Percentiles rank a stretch among this genome's conserved stretches.
Evolutionary conservation across 1,140 invertebrate species (phyloP).

Genomic region (Trissolcus basalis): DNA sequence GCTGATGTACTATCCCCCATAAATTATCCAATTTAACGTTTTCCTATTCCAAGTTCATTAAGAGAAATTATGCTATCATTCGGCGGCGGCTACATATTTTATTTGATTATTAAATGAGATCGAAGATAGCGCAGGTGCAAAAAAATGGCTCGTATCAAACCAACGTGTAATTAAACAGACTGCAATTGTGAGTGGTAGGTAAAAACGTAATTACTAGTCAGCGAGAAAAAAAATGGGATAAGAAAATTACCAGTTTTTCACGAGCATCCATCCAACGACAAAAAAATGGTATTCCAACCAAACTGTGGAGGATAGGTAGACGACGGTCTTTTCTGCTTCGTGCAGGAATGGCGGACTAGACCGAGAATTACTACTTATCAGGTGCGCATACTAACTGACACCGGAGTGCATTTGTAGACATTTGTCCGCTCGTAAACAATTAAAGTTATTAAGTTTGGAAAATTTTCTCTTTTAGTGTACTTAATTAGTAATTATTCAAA

Average conservation of each 20-base stretch:
- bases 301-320: neutral
- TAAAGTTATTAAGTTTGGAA: too few relatives aligned
- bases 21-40: slow-evolving; percentile 28
- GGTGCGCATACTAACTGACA: slow-evolving; percentile 22
- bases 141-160: slow-evolving; percentile 6
- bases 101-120: slow-evolving; percentile 36
- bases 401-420: slow-evolving; percentile 28
- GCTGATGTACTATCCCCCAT: slow-evolving; percentile 15
- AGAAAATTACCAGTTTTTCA: slow-evolving; percentile 29
- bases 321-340: slow-evolving; percentile 17
- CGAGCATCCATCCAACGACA: slow-evolving; percentile 20
- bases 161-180: slow-evolving; percentile 43
- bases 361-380: slow-evolving; percentile 42
- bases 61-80: slow-evolving; percentile 26
- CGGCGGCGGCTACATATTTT: slow-evolving; percentile 14
- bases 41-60: slow-evolving; percentile 29
- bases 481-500: too few relatives aligned
- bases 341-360: slow-evolving; percentile 27
- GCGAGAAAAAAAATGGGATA: slow-evolving; percentile 11
- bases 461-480: too few relatives aligned
- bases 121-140: slow-evolving; percentile 10
- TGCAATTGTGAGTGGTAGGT: slow-evolving; percentile 24
- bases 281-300: slow-evolving; percentile 3
- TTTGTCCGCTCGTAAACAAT: too few relatives aligned
- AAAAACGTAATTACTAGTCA: slow-evolving; percentile 40